Conservation (phyloP, 2,888 invertebrate species). For the Athalia cordata region DNA sequence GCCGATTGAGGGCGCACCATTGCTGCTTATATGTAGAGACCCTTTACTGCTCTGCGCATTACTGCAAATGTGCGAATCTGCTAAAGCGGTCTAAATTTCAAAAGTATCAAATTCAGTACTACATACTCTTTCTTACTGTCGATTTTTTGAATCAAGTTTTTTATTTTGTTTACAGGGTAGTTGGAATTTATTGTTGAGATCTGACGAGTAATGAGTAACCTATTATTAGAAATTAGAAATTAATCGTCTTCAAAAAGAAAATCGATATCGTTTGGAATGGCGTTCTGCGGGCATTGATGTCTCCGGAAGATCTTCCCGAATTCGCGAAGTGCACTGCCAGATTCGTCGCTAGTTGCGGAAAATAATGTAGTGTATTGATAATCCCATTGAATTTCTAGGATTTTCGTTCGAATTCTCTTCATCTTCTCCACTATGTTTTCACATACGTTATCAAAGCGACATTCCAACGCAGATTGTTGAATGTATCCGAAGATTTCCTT, state of each 20-base stretch:
- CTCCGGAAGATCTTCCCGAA: constrained; percentile 52
- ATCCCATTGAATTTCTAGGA: too few relatives aligned
- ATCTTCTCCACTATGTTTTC: neutral
- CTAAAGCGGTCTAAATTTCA: too few relatives aligned
- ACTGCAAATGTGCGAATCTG: too few relatives aligned
- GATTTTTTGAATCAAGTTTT: too few relatives aligned
- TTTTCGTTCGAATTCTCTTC: neutral
- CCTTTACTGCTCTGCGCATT: too few relatives aligned
- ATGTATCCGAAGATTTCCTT: neutral
- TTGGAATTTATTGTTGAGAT: neutral
- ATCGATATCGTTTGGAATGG: constrained; percentile 54
- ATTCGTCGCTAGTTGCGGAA: constrained; percentile 50
- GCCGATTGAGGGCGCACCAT: too few relatives aligned
- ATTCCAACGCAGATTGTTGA: neutral
- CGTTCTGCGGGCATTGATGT: constrained; percentile 48
- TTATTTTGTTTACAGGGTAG: too few relatives aligned
- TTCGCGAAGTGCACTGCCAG: constrained; percentile 48
- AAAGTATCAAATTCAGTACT: too few relatives aligned
- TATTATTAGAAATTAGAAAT: constrained; percentile 48
- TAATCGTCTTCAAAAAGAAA: constrained; percentile 46
- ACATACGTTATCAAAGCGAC: neutral
- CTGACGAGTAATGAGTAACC: neutral
- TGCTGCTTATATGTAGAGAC: too few relatives aligned
- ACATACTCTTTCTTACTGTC: too few relatives aligned
- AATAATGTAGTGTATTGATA: constrained; percentile 52